phyloP scores from a whole-genome alignment of 2,113 vertebrate genomes.

The Geococcyx californianus region DNA sequence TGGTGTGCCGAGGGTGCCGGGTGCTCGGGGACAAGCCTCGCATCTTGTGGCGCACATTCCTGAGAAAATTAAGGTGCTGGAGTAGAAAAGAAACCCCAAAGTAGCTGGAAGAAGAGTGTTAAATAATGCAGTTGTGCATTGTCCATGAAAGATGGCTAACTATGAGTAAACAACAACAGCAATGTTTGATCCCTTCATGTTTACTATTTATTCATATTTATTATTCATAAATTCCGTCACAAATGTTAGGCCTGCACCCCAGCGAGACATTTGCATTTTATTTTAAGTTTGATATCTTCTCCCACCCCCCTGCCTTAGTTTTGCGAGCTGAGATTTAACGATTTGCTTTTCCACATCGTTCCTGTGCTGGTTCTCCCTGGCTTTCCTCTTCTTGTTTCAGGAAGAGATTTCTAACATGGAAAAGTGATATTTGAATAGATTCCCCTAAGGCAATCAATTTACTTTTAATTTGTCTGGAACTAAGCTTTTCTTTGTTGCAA shows the following conservation, averaged over 20 bases:
- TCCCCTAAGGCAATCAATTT: conserved; percentile 83
- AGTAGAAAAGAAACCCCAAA: not conserved
- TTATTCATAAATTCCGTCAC: conserved; percentile 80
- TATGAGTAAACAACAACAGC: conserved; percentile 70
- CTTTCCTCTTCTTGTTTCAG: conserved; percentile 66
- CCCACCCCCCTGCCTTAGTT: not conserved
- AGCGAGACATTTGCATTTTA: conserved; percentile 78
- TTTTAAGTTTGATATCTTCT: conserved; percentile 64
- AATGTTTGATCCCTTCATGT: conserved; percentile 73
- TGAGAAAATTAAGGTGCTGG: not conserved
- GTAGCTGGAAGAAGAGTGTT: conserved; percentile 34
- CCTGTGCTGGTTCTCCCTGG: conserved; percentile 21
- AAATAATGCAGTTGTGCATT: conserved; percentile 59
- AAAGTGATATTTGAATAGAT: conserved; percentile 81
- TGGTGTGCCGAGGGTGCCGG: not conserved
- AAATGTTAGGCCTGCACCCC: conserved; percentile 72
- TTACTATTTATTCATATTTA: conserved; percentile 79
- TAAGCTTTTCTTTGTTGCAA: conserved; percentile 81
- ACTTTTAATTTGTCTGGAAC: conserved; percentile 85
- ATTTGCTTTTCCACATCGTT: conserved; percentile 59
- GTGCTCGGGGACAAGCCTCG: not conserved
- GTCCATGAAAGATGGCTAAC: conserved; percentile 66
- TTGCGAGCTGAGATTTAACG: conserved; percentile 71
- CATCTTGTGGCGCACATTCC: not conserved
- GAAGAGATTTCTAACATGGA: conserved; percentile 74